These are phyloP conservation scores for Numenius arquata DNA, from an alignment of 2,113 vertebrate species.

Conservation along the genomic window DNA sequence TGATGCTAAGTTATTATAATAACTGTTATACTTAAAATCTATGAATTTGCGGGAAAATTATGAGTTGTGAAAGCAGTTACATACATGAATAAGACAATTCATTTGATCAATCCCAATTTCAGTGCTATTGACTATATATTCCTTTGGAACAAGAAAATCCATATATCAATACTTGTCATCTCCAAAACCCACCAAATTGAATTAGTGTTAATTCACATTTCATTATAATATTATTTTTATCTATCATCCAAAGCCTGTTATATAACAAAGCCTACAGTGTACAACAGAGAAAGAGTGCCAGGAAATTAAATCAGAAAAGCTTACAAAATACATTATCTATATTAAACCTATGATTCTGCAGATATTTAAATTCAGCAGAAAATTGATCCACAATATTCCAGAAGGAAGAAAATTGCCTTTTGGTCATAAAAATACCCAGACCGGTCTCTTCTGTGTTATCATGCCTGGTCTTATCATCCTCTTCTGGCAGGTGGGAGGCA, in stretches of 20 bases:
- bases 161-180: conserved; percentile 13
- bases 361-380: conserved; percentile 41
- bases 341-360: conserved; percentile 37
- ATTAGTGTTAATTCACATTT: conserved; percentile 50
- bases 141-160: conserved; percentile 15
- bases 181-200: conserved; percentile 36
- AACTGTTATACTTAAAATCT: not conserved
- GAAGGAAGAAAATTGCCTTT: not conserved
- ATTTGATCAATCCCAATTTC: not conserved
- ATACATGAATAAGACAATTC: not conserved
- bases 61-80: not conserved
- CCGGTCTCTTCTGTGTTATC: not conserved
- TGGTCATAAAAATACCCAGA: not conserved
- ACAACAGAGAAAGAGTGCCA: not conserved
- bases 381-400: not conserved
- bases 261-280: not conserved
- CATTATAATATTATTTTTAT: conserved; percentile 41
- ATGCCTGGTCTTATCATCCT: not conserved
- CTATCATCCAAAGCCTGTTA: not conserved
- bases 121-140: conserved; percentile 26
- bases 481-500: not conserved
- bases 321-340: conserved; percentile 31
- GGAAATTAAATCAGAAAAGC: conserved; percentile 29
- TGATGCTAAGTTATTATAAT: not conserved
- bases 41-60: not conserved